Conservation (phyloP, 2,797 vertebrate genomes). For the Fringilla coelebs region DNA sequence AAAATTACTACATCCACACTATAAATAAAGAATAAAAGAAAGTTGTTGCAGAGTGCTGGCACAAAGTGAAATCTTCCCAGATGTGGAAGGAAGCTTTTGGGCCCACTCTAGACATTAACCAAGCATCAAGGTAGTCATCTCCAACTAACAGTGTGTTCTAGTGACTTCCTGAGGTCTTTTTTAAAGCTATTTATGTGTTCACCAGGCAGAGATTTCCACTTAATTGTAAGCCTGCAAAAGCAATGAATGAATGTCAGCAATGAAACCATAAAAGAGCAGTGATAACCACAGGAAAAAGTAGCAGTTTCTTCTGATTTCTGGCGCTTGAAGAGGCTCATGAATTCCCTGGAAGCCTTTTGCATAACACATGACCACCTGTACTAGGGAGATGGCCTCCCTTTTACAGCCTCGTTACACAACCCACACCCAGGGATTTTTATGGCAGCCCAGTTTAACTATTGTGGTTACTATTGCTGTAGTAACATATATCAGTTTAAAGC, state of each 20-base stretch:
- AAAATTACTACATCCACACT: not conserved
- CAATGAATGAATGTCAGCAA: not conserved
- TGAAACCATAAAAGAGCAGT: not conserved
- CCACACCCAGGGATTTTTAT: not conserved
- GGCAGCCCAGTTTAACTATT: not conserved
- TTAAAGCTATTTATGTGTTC: constrained; percentile 40
- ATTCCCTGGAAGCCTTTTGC: not conserved
- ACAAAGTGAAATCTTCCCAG: constrained; percentile 23
- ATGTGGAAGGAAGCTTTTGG: constrained; percentile 55
- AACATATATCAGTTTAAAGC: not conserved
- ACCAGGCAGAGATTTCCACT: constrained; percentile 18
- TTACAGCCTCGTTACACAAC: not conserved
- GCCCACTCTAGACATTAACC: constrained; percentile 26
- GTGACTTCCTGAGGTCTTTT: constrained; percentile 42
- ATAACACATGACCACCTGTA: not conserved
- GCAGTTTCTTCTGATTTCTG: constrained; percentile 14
- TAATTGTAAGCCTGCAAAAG: constrained; percentile 34
- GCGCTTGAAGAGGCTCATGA: not conserved
- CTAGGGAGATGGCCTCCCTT: not conserved
- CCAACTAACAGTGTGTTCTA: constrained; percentile 29
- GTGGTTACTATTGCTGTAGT: not conserved
- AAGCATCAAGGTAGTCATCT: constrained; percentile 41
- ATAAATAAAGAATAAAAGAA: constrained; percentile 30
- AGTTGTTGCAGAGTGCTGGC: constrained; percentile 43
- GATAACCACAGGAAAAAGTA: not conserved